These are phyloP conservation scores for Plebejus melissa DNA, from an alignment of 2,888 invertebrate genomes.

Conservation along the genomic window DNA sequence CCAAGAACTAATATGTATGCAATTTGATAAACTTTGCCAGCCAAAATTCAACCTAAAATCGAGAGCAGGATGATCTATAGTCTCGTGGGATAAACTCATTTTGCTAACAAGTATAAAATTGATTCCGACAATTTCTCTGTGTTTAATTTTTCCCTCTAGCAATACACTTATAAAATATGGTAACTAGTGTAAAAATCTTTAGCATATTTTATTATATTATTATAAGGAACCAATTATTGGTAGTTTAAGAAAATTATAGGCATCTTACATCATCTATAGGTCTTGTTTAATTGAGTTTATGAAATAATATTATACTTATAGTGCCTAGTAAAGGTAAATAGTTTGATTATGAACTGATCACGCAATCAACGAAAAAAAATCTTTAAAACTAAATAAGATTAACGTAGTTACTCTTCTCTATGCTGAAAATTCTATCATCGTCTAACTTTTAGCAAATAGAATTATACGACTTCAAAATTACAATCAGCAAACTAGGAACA, in stretches of 20 bases:
- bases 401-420: neutral
- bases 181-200: conserved; percentile 17
- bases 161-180: conserved; percentile 18
- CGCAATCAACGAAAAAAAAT: too few relatives aligned
- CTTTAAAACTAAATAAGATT: neutral
- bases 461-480: conserved; percentile 22
- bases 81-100: neutral
- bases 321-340: neutral
- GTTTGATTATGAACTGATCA: too few relatives aligned
- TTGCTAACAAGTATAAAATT: conserved; percentile 24
- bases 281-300: neutral
- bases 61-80: neutral
- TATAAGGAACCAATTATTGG: neutral
- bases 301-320: neutral
- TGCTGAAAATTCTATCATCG: neutral
- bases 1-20: conserved; percentile 21
- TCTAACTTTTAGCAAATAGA: neutral
- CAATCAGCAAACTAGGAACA: conserved; percentile 20
- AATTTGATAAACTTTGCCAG: conserved; percentile 23
- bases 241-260: neutral
- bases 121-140: conserved; percentile 26
- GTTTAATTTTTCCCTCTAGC: conserved; percentile 27
- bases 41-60: neutral
- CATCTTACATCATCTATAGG: neutral
- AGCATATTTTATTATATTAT: conserved; percentile 9